A percentile compares a stretch with the other conserved stretches of the same genome.
phyloP scores from a whole-genome alignment of 2,888 invertebrate species.

The Mesoligia furuncula region DNA sequence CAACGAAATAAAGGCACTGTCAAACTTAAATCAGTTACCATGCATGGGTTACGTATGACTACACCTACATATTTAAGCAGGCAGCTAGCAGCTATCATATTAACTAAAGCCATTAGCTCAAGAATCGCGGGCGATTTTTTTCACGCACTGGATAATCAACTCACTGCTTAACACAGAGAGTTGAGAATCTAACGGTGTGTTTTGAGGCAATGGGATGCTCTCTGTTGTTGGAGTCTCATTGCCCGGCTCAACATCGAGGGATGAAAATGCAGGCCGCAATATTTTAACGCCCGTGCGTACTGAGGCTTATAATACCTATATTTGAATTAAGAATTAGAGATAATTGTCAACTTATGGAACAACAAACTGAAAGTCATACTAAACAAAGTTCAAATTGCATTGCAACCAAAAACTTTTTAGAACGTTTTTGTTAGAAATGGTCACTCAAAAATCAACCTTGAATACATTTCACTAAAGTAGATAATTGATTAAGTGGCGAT shows the following conservation, averaged over 20 bases:
- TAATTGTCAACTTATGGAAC: too few relatives aligned
- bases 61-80: not conserved
- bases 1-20: not conserved
- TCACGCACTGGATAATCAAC: not conserved
- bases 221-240: not conserved
- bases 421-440: too few relatives aligned
- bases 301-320: not conserved
- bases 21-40: not conserved
- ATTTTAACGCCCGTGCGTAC: not conserved
- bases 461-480: too few relatives aligned
- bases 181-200: not conserved
- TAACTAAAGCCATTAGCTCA: not conserved
- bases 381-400: too few relatives aligned
- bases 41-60: not conserved
- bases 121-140: not conserved
- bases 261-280: not conserved
- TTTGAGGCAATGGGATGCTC: not conserved
- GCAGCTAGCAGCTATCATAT: not conserved
- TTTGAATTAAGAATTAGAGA: too few relatives aligned
- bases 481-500: too few relatives aligned
- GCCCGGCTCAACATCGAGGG: not conserved
- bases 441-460: too few relatives aligned
- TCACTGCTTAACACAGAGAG: not conserved
- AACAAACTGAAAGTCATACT: too few relatives aligned
- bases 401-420: too few relatives aligned